Conservation (phyloP, 2,797 vertebrate species). For the Brachyalestes nurse region DNA sequence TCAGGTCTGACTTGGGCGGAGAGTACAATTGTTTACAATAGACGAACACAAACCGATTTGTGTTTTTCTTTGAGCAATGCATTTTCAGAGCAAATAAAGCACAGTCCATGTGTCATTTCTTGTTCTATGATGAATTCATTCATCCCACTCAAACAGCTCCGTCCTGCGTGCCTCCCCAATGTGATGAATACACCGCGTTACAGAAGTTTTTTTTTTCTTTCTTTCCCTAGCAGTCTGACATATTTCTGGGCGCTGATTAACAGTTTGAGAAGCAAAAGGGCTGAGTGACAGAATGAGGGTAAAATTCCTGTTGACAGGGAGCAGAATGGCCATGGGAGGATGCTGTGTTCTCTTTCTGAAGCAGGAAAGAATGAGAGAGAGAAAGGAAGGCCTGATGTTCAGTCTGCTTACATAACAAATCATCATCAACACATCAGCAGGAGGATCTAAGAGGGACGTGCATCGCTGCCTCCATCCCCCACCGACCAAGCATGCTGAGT, state of each 20-base stretch:
- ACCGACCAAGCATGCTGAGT: slow-evolving; percentile 29
- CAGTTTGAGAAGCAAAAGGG: slow-evolving; percentile 52
- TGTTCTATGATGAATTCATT: slow-evolving; percentile 38
- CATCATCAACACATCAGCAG: slow-evolving; percentile 60
- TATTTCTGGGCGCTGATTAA: slow-evolving; percentile 45
- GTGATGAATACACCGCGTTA: slow-evolving; percentile 28
- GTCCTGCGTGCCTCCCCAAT: slow-evolving; percentile 18
- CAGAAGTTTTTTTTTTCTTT: slow-evolving; percentile 18
- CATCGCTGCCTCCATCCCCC: slow-evolving; percentile 28
- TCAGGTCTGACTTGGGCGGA: slow-evolving; percentile 16
- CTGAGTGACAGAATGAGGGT: slow-evolving; percentile 72
- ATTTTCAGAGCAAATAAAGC: slow-evolving; percentile 19
- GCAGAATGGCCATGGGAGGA: slow-evolving; percentile 61
- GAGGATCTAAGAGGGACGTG: slow-evolving; percentile 45
- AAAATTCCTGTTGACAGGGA: slow-evolving; percentile 63
- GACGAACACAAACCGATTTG: slow-evolving; percentile 36
- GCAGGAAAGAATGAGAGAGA: not conserved
- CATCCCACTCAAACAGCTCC: slow-evolving; percentile 27
- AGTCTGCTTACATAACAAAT: slow-evolving; percentile 64
- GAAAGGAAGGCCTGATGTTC: slow-evolving; percentile 32
- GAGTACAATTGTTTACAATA: slow-evolving; percentile 38
- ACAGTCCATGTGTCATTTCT: not conserved
- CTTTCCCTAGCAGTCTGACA: slow-evolving; percentile 25
- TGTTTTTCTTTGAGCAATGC: slow-evolving; percentile 24
- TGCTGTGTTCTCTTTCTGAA: slow-evolving; percentile 16